Base-by-base conservation (phyloP, 1,140 invertebrate genomes). In the Stegodyphus dumicola region DNA sequence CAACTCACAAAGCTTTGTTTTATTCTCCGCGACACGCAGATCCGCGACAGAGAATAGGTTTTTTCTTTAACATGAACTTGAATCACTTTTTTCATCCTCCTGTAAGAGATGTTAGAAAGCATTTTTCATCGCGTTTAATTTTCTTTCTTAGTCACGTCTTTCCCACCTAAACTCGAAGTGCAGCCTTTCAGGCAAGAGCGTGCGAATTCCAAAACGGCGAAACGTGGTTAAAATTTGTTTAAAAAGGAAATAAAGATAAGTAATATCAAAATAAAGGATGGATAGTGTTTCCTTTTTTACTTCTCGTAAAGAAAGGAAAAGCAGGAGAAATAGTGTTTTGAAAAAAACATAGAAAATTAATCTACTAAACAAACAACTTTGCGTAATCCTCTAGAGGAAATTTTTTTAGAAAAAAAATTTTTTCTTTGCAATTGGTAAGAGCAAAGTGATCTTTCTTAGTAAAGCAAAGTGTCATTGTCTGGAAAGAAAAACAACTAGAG, bases 191-290 rank as follows among this genome's bases (percentile, higher is more conserved):
- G 75, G 66, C 49, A 49, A 66, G 51, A 77, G 60, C 60, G 48
- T 77, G 33, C 75, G 52, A 78, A 69, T 78, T 78, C 77, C 66
- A 78, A 78, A 78, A 78, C 54, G 66, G 67, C 77, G 77, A 69
- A 78, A 78, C 77, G 77, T 78, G 77, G 77, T 78, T 70, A 69
- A 78, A 78, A 78, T 78, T 69, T 78, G 77, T 78, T 78, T 69
- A 78, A 52, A 65, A 69, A 78, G 52, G 9, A 69, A 54, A 15
- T 54, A 56, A 78, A 18, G 77, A 67, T 78, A 69, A 78, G 69
- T 78, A 78, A 78, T 51, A 33, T 17, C n/a, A 51, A 67, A 10
- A 33, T 18, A 33, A 33, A 33, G 33, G 1, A 33, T 33, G 33
- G 33, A 33, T 33, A 33, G 33, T 33, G 33, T 33, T 33, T 3